phyloP scores from a whole-genome alignment of 2,113 vertebrate species.

The Pycnonotus jocosus region DNA sequence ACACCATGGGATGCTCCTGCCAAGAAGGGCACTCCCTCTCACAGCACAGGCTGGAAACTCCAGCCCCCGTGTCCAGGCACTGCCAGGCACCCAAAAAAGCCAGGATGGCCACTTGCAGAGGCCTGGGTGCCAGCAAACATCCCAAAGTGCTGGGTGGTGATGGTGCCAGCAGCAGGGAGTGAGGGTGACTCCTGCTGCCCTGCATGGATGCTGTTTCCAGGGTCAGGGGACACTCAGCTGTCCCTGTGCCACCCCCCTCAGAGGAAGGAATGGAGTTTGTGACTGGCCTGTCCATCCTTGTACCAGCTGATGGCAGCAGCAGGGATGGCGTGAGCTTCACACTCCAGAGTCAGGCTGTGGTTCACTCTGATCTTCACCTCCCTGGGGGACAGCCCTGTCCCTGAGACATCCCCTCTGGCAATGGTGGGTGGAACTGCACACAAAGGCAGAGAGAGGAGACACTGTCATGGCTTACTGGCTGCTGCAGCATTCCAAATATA shows the following conservation, averaged over 20 bases:
- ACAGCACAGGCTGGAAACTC: not conserved
- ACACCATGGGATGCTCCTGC: not conserved
- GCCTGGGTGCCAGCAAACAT: not conserved
- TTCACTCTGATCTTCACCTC: slow-evolving; percentile 95
- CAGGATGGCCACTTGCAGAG: not conserved
- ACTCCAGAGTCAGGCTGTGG: slow-evolving; percentile 86
- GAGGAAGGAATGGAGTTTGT: not conserved
- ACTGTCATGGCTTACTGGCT: not conserved
- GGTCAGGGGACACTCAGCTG: accelerated
- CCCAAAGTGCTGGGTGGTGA: no score
- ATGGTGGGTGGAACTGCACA: slow-evolving; percentile 89
- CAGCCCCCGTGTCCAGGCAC: not conserved
- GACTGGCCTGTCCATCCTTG: slow-evolving; percentile 93
- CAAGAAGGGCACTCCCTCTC: not conserved
- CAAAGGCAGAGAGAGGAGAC: not conserved
- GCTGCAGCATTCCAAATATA: not conserved
- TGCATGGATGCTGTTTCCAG: not conserved
- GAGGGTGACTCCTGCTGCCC: not conserved
- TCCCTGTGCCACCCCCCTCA: not conserved
- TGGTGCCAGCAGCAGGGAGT: not conserved
- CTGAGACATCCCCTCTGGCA: slow-evolving; percentile 81
- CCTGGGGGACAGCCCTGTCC: slow-evolving; percentile 79
- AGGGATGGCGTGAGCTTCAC: slow-evolving; percentile 87
- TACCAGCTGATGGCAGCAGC: slow-evolving; percentile 87
- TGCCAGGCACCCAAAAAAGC: not conserved